These are phyloP conservation scores for Nesidiocoris tenuis DNA, from an alignment of 2,888 invertebrate species.

Conservation along the genomic window DNA sequence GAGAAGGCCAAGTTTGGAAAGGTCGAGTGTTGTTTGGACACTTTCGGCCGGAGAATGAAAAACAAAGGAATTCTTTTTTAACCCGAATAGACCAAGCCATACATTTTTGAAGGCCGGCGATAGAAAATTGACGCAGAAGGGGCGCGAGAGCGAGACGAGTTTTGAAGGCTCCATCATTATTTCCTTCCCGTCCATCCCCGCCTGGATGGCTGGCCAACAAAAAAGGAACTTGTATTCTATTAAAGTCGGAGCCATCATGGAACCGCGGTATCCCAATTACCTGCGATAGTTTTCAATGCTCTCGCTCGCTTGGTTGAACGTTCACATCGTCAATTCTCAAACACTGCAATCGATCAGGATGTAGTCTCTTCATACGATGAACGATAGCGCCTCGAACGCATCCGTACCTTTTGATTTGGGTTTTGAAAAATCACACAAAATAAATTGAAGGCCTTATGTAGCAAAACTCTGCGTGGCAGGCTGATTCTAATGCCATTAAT, in stretches of 20 bases:
- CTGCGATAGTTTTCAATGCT: background rate
- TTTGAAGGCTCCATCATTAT: slow-evolving; percentile 36
- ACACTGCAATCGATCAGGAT: too few species aligned
- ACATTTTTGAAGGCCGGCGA: background rate
- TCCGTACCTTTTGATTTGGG: too few species aligned
- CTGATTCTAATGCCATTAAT: too few species aligned
- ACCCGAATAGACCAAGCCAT: background rate
- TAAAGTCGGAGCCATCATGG: slow-evolving; percentile 30
- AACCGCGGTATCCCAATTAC: slow-evolving; percentile 27
- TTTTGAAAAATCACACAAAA: too few species aligned
- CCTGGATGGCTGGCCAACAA: slow-evolving; percentile 1
- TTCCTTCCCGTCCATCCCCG: slow-evolving; percentile 4
- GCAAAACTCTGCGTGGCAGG: too few species aligned
- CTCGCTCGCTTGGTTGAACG: too few species aligned
- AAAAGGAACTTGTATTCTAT: slow-evolving; percentile 38
- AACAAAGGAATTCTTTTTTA: background rate
- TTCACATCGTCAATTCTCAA: too few species aligned
- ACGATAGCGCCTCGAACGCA: too few species aligned
- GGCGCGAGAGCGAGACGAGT: slow-evolving; percentile 6
- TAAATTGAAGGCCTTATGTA: too few species aligned
- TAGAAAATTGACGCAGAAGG: background rate
- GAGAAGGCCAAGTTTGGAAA: too few species aligned
- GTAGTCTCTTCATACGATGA: too few species aligned
- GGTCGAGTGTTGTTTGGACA: background rate
- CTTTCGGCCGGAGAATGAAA: too few species aligned